Percentiles rank a stretch among this genome's conserved stretches.
Conservation (phyloP, 2,888 invertebrate genomes). For the Lamellibrachia satsuma region DNA sequence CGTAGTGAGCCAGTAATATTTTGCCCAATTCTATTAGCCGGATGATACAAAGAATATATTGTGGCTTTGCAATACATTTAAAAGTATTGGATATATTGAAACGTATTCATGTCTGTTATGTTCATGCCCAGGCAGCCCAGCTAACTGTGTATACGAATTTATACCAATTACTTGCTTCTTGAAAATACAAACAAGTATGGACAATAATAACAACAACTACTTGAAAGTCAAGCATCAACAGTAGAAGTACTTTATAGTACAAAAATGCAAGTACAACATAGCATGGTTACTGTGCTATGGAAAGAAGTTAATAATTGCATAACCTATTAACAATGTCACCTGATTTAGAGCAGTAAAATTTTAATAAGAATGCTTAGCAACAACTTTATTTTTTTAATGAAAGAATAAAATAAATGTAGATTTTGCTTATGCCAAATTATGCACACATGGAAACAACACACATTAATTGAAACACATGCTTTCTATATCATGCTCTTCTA, state of each 20-base stretch:
- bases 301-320: background rate
- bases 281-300: background rate
- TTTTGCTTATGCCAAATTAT: background rate
- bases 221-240: background rate
- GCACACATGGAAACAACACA: background rate
- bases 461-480: background rate
- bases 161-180: background rate
- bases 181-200: background rate
- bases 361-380: background rate
- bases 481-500: background rate
- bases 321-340: background rate
- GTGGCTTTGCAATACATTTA: too few species aligned
- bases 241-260: background rate
- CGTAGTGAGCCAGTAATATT: background rate
- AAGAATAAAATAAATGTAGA: background rate
- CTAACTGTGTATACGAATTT: background rate
- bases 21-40: background rate
- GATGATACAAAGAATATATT: background rate
- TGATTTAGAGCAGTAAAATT: background rate
- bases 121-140: background rate
- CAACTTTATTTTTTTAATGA: background rate
- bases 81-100: background rate
- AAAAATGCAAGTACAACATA: background rate
- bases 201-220: background rate
- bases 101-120: background rate